These are phyloP conservation scores for Euclidia mi DNA, from an alignment of 2,888 invertebrate genomes.

Conservation along the genomic window DNA sequence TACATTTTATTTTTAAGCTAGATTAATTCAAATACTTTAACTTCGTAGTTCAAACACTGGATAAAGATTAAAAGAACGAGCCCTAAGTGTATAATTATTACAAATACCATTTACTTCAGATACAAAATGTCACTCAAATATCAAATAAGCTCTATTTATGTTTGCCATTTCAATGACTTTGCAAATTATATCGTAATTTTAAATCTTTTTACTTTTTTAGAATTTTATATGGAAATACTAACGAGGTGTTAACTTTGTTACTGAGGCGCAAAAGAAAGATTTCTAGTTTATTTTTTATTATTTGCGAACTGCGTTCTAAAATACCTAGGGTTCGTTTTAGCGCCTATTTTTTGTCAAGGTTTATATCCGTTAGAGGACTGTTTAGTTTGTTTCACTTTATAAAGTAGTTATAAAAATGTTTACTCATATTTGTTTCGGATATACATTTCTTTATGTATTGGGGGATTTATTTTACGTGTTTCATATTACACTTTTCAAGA, in stretches of 20 bases:
- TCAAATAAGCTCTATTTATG: constrained; percentile 4
- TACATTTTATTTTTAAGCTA: not conserved
- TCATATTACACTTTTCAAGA: too few relatives aligned
- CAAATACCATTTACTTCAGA: not conserved
- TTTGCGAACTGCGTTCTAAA: too few relatives aligned
- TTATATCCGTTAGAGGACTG: too few relatives aligned
- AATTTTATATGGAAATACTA: not conserved
- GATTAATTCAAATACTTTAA: constrained; percentile 8
- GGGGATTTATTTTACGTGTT: too few relatives aligned
- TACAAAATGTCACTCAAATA: constrained; percentile 8
- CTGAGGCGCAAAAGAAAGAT: not conserved
- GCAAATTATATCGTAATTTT: constrained; percentile 7
- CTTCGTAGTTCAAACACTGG: not conserved
- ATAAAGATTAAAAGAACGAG: not conserved
- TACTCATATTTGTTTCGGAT: too few relatives aligned
- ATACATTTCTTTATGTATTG: too few relatives aligned
- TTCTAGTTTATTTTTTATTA: not conserved
- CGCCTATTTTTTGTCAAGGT: too few relatives aligned
- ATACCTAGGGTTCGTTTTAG: too few relatives aligned
- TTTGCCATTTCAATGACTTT: constrained; percentile 7
- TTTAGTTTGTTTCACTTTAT: too few relatives aligned
- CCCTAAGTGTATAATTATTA: constrained; percentile 2
- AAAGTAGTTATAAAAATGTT: too few relatives aligned
- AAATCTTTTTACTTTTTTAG: constrained; percentile 2
- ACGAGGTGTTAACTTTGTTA: constrained; percentile 1